These are phyloP conservation scores for Bradypodion ventrale DNA, from an alignment of 2,797 vertebrate species.

Conservation along the genomic window DNA sequence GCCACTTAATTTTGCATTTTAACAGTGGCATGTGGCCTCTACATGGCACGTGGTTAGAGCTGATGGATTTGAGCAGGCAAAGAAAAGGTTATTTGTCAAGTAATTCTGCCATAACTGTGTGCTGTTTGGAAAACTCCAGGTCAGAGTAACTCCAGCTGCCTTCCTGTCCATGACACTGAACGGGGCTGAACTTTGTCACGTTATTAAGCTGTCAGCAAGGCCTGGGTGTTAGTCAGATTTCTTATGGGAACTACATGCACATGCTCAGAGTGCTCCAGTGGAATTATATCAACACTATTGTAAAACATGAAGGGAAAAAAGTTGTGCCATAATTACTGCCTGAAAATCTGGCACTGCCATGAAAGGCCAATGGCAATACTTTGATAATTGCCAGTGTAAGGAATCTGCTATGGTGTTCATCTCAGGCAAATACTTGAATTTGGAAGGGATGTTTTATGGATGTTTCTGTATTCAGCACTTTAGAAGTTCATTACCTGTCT, in stretches of 20 bases:
- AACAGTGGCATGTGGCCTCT: conserved; percentile 81
- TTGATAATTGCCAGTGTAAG: conserved; percentile 40
- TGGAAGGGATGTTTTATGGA: no score
- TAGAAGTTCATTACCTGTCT: no score
- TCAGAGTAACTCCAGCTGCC: conserved; percentile 74
- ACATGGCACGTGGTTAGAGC: conserved; percentile 75
- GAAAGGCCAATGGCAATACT: conserved; percentile 66
- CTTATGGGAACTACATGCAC: conserved; percentile 82
- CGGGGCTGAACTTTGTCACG: conserved; percentile 82
- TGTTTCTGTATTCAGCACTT: no score
- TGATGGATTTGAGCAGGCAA: conserved; percentile 77
- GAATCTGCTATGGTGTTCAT: conserved; percentile 45
- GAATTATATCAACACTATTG: conserved; percentile 83
- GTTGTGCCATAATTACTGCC: conserved; percentile 66
- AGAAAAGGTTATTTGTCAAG: conserved; percentile 83
- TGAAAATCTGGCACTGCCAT: conserved; percentile 58
- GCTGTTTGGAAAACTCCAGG: conserved; percentile 75
- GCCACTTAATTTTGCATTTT: conserved; percentile 84
- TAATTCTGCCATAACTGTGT: conserved; percentile 53
- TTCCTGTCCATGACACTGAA: conserved; percentile 81
- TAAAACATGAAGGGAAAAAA: conserved; percentile 78
- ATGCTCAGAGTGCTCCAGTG: conserved; percentile 75
- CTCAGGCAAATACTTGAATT: conserved; percentile 1
- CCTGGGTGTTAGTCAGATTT: conserved; percentile 79
- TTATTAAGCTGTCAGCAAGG: conserved; percentile 85